phyloP scores from a whole-genome alignment of 2,888 invertebrate species.

The Laothoe populi region DNA sequence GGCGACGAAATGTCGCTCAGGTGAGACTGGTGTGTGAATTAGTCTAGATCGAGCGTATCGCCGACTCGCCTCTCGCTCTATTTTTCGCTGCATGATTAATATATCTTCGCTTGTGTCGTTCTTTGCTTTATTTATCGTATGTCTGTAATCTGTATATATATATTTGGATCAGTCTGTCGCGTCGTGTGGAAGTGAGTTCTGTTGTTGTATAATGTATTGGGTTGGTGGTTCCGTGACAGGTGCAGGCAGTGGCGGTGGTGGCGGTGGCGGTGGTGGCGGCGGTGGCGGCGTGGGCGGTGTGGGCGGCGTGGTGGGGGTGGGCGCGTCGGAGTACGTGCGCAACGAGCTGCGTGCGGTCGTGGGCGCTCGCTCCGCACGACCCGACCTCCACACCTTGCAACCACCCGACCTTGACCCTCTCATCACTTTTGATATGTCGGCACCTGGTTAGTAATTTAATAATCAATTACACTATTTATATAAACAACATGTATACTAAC shows the following conservation, averaged over 20 bases:
- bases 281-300: constrained; percentile 62
- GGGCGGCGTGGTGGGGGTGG: constrained; percentile 75
- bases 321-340: constrained; percentile 94
- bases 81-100: constrained; percentile 2
- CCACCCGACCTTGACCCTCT: constrained; percentile 88
- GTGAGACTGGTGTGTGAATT: background rate
- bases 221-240: background rate
- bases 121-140: constrained; percentile 19
- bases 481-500: background rate
- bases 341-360: constrained; percentile 96
- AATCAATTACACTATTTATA: background rate
- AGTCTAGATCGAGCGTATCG: constrained; percentile 4
- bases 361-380: constrained; percentile 89
- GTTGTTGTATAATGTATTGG: background rate
- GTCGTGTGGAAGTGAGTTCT: no score
- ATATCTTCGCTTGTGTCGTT: constrained; percentile 2
- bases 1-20: background rate
- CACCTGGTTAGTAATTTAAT: constrained; percentile 76
- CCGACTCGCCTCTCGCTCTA: constrained; percentile 21
- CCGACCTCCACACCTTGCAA: constrained; percentile 80
- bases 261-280: constrained; percentile 38
- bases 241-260: constrained; percentile 42
- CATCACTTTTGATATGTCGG: constrained; percentile 88
- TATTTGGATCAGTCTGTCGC: constrained; percentile 20
- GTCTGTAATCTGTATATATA: background rate